Conservation (phyloP, 2,113 vertebrate genomes). For the Cariama cristata region DNA sequence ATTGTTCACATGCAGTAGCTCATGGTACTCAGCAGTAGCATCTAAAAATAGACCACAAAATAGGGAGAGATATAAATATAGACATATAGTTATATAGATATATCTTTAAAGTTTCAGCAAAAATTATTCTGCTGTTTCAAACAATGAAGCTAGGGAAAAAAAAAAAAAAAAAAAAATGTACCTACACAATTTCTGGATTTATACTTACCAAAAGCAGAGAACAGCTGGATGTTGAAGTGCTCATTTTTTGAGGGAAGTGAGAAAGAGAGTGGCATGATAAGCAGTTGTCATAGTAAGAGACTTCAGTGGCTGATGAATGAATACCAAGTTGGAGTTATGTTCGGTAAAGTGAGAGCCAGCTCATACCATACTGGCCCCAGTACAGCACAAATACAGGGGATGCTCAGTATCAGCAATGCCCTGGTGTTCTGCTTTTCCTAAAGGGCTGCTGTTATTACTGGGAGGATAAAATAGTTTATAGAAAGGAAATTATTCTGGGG, state of each 20-base stretch:
- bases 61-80: neutral
- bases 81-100: neutral
- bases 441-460: neutral
- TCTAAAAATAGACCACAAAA: conserved; percentile 8
- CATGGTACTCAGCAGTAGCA: neutral
- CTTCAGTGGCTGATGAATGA: neutral
- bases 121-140: neutral
- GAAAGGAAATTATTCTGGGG: neutral
- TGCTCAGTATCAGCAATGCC: neutral
- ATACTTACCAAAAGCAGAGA: neutral
- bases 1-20: neutral
- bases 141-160: neutral
- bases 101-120: neutral
- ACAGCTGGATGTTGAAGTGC: neutral
- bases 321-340: neutral
- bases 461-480: neutral
- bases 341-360: neutral
- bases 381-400: neutral
- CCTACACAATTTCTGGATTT: neutral
- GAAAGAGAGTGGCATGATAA: neutral
- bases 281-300: neutral
- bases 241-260: neutral
- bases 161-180: neutral
- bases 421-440: neutral
- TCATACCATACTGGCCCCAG: neutral